A percentile compares a stretch with the other conserved stretches of the same genome.
Evolutionary conservation across 2,113 vertebrate genomes (phyloP).

Genomic region (Corydoras maculifer): DNA sequence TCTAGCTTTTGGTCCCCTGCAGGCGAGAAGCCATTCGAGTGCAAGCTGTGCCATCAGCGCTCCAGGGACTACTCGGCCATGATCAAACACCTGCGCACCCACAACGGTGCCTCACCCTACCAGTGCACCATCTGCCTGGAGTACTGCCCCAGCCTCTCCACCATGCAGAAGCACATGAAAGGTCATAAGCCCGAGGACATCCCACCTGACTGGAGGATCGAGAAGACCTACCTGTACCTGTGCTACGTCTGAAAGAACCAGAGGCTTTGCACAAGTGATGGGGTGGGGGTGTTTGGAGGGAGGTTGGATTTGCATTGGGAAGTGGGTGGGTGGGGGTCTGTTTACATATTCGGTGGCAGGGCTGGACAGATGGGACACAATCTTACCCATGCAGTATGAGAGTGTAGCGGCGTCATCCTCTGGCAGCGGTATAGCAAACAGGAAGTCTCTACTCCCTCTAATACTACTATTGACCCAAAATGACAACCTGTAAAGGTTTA

Average conservation of each 20-base stretch:
- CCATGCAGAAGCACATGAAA: conserved; percentile 99
- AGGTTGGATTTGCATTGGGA: conserved; percentile 9
- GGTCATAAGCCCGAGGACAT: conserved; percentile 95
- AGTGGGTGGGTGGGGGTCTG: conserved; percentile 1
- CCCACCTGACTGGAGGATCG: conserved; percentile 97
- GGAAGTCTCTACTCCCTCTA: conserved; percentile 27
- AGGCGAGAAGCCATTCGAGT: conserved; percentile 99
- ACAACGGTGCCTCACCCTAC: conserved; percentile 96
- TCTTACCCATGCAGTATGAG: conserved; percentile 26
- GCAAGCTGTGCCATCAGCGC: conserved; percentile 97
- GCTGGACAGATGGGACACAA: conserved; percentile 34
- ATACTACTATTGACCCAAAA: conserved; percentile 5
- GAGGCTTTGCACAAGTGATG: not conserved
- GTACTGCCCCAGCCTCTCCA: conserved; percentile 96
- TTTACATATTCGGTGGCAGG: conserved; percentile 25
- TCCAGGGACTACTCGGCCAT: conserved; percentile 99
- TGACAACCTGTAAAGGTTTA: conserved; percentile 15
- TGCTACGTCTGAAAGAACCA: conserved; percentile 80
- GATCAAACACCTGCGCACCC: conserved; percentile 98
- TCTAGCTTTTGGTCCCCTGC: conserved; percentile 8
- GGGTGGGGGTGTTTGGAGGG: conserved; percentile 4
- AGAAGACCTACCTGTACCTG: conserved; percentile 98
- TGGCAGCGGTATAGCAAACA: conserved; percentile 29
- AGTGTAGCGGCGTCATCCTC: conserved; percentile 12
- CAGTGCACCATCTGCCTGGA: conserved; percentile 98